Evolutionary conservation across 2,888 invertebrate genomes (phyloP), one percentile per base, ranked within the genome.

Genomic region (Drosophila niveifrons): DNA sequence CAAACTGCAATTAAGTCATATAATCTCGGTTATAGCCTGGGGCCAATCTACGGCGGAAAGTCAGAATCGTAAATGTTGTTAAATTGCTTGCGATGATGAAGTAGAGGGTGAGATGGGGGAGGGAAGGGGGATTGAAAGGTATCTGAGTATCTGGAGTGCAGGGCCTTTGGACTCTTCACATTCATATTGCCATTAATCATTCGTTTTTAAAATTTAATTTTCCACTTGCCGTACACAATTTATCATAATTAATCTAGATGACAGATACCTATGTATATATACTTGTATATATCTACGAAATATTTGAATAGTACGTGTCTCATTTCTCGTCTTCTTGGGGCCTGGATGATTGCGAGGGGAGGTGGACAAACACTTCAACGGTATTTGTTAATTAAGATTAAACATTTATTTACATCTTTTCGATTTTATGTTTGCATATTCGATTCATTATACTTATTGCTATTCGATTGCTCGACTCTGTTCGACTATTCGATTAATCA

Each of bases 191-290:
- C 75, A 82, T 83, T 75, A 82, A 85, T 85, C 77, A 85, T 70
- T 43, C 44, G 66, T 56, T 53, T 53, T 67, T 58, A 55, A 69
- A 85, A 70, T 85, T 72, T 53, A 85, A 81, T 75, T 75, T 70
- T 69, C 48, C 71, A 55, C 62, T 68, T 58, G 52, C 48, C 64
- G 59, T 9, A 39, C 44, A 53, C 66, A 70, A 82, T 85, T 85
- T 70, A 80, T 83, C 83, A 80, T 83, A 83, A 83, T 83, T 85
- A 85, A 85, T 81, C 80, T 73, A 66, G 66, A 65, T 68, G 75
- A 75, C 62, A 74, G 66, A 66, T 65, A 56, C 51, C 55, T 47
- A 72, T 46, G 23, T 23, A 4, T 23, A 23, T 23, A 66, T 50
- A 58, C n/a, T n/a, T n/a, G n/a, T n/a, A n/a, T 62, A 48, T 61